Base-by-base conservation (phyloP, 2,113 vertebrate genomes). In the Bombycilla garrulus region DNA sequence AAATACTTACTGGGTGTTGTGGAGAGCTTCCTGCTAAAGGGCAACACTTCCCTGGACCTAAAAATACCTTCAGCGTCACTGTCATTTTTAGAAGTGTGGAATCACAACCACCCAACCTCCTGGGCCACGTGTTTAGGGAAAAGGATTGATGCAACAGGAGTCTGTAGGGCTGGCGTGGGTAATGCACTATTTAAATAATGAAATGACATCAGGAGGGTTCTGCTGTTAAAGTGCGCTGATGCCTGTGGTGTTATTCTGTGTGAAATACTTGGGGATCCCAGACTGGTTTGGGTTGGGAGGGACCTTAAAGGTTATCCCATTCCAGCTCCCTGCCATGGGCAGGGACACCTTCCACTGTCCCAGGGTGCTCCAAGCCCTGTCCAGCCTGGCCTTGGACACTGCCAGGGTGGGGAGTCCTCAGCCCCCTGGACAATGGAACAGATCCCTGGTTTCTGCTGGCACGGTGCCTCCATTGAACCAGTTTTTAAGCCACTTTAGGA, bases 31-130 rank as follows among this genome's bases (percentile, higher is more conserved):
- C 74, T 72, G 78, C 87, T 90, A 51, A 92, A 93, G 78, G 85
- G 78, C 78, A 90, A 12, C 31, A 4, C 53, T 95, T 80, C 72
- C 31, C 85, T 31, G 2, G 11, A 7, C 61, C 92, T 94, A 94
- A 96, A 85, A 92, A 94, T 93, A 94, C 58, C 81, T 65, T 12
- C 4, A 26, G 48, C 0, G 57, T 80, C 93, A 88, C 21, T 57
- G 44, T 92, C 81, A 60, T 81, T 95, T 95, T 92, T 89, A 91
- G 94, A 47, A 80, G 31, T 73, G 25, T 80, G 82, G 76, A 90
- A 78, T 95, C 88, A 86, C 15, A 25, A 18, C n/a, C 44, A 47
- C 25, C 53, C 29, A 47, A 7, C 21, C 83, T 77, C 11, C 53
- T 54, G 86, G 67, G 33, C 81, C 58, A 50, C 22, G n/a, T 12